These are phyloP conservation scores for Clarias laeviceps DNA, from an alignment of 2,797 vertebrate species.

Conservation along the genomic window DNA sequence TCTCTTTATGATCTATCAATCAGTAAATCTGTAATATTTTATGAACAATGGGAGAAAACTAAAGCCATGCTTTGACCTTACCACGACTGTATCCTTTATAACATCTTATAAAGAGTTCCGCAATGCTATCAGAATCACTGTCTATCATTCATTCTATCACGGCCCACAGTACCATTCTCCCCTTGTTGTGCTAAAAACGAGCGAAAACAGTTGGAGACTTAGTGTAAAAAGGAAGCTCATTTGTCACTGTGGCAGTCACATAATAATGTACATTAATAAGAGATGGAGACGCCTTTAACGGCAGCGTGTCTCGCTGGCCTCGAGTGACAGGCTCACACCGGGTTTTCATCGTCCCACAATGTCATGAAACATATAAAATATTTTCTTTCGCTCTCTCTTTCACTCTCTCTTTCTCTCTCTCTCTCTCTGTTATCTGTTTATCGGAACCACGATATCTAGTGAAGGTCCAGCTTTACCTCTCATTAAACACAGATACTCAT, in stretches of 20 bases:
- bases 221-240: slow-evolving; percentile 41
- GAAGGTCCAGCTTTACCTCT: neutral
- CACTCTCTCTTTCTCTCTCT: slow-evolving; percentile 21
- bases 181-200: slow-evolving; percentile 1
- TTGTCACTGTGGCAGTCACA: slow-evolving; percentile 48
- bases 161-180: neutral
- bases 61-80: neutral
- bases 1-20: too few relatives aligned
- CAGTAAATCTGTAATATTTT: neutral
- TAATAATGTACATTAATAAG: slow-evolving; percentile 52
- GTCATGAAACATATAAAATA: slow-evolving; percentile 45
- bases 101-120: neutral
- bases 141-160: neutral
- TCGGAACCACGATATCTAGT: neutral
- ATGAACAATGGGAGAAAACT: neutral
- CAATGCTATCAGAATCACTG: neutral
- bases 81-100: neutral
- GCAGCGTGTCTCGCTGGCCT: slow-evolving; percentile 11
- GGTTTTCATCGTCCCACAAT: slow-evolving; percentile 57
- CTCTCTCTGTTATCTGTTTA: neutral
- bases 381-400: slow-evolving; percentile 27
- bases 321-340: slow-evolving; percentile 41
- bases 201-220: neutral
- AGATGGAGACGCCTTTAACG: slow-evolving; percentile 44
- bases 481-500: neutral